phyloP scores from a whole-genome alignment of 2,888 invertebrate species.

The Choreutis nemorana region DNA sequence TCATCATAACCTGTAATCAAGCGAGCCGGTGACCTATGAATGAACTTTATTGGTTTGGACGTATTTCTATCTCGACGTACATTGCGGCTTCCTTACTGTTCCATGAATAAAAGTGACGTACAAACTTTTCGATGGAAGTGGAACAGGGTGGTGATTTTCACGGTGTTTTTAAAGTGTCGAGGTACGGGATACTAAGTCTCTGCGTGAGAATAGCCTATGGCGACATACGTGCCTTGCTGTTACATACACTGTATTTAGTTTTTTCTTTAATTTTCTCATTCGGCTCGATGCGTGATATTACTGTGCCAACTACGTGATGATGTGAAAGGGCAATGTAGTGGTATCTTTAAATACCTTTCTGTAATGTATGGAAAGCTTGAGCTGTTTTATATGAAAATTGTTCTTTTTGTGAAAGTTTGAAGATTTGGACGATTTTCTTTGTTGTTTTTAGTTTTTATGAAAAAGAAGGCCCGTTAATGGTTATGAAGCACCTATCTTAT shows the following conservation, averaged over 20 bases:
- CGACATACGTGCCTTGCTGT: constrained; percentile 20
- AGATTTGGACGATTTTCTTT: too few species aligned
- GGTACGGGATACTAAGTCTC: constrained; percentile 14
- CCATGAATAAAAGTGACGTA: too few species aligned
- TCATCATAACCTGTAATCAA: constrained; percentile 28
- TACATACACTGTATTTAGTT: constrained; percentile 20
- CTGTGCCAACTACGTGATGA: constrained; percentile 8
- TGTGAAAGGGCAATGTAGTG: constrained; percentile 8
- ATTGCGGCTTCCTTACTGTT: too few species aligned
- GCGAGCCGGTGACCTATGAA: constrained; percentile 18
- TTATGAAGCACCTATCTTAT: too few species aligned
- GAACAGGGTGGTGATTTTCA: constrained; percentile 1
- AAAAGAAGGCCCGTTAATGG: too few species aligned
- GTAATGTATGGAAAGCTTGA: too few species aligned
- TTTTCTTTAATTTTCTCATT: constrained; percentile 13
- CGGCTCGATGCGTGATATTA: constrained; percentile 12
- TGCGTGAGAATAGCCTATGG: constrained; percentile 49
- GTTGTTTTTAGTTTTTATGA: too few species aligned
- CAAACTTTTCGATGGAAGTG: neutral
- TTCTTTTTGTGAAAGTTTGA: too few species aligned
- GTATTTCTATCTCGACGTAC: too few species aligned
- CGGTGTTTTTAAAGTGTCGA: constrained; percentile 6
- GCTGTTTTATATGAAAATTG: too few species aligned
- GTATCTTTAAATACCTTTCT: too few species aligned
- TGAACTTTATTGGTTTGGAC: constrained; percentile 1